These are phyloP conservation scores for Umimayanthus chanpuru DNA, from an alignment of 92 coral and sea anemone genomes.

Conservation along the genomic window DNA sequence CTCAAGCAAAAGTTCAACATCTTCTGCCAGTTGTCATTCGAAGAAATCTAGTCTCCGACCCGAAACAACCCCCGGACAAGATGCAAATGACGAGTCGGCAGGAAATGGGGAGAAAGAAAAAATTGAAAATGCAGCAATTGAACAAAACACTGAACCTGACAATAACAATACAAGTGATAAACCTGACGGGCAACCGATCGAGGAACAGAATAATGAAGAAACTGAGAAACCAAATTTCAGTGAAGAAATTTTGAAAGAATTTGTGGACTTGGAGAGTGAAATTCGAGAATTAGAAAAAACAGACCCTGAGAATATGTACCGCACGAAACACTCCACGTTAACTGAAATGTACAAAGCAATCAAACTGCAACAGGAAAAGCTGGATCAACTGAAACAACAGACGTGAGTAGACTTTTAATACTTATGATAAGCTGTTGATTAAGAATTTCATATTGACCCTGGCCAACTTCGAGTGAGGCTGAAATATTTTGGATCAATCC, in stretches of 20 bases:
- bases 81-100: constrained; percentile 22
- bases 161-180: constrained; percentile 1
- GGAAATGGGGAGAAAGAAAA: constrained; percentile 1
- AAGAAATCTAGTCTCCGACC: constrained; percentile 2
- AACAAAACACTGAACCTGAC: constrained; percentile 40
- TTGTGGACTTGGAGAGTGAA: constrained; percentile 78
- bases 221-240: constrained; percentile 79
- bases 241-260: constrained; percentile 77
- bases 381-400: constrained; percentile 76
- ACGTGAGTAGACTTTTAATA: constrained; percentile 78
- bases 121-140: constrained; percentile 29
- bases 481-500: too few relatives aligned
- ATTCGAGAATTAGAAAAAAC: constrained; percentile 67
- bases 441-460: too few relatives aligned
- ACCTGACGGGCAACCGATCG: constrained; percentile 12
- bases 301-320: constrained; percentile 61
- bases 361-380: constrained; percentile 52
- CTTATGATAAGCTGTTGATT: neutral
- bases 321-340: constrained; percentile 63
- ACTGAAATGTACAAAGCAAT: constrained; percentile 70
- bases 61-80: constrained; percentile 39
- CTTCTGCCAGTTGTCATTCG: constrained; percentile 18
- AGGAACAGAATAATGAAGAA: constrained; percentile 44
- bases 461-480: too few relatives aligned
- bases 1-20: constrained; percentile 21